These are phyloP conservation scores for Anarsia innoxiella DNA, from an alignment of 2,888 invertebrate genomes.

Conservation along the genomic window DNA sequence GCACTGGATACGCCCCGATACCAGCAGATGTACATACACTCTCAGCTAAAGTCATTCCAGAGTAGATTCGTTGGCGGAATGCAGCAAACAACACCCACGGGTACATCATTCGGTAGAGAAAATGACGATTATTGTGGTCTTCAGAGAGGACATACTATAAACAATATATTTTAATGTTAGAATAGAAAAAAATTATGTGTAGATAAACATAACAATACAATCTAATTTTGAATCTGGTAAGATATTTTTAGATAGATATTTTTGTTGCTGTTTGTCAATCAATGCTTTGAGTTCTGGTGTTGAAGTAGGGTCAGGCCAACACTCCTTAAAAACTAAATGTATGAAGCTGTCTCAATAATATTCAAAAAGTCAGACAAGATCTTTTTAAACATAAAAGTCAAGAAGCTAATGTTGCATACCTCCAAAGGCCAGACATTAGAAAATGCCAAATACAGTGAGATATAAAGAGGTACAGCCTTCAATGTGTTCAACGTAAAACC, in stretches of 20 bases:
- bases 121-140: constrained; percentile 82
- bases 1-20: constrained; percentile 91
- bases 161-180: too few species aligned
- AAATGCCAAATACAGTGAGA: constrained; percentile 78
- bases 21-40: constrained; percentile 94
- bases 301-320: too few species aligned
- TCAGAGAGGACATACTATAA: constrained; percentile 87
- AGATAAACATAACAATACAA: too few species aligned
- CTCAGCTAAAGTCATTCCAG: constrained; percentile 92
- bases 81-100: constrained; percentile 90
- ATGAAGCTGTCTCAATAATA: too few species aligned
- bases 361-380: background rate
- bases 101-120: constrained; percentile 87
- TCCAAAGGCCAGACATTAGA: constrained; percentile 83
- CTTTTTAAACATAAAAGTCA: background rate
- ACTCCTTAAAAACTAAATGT: too few species aligned
- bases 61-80: constrained; percentile 93
- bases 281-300: too few species aligned
- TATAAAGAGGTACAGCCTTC: constrained; percentile 79
- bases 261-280: too few species aligned
- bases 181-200: too few species aligned
- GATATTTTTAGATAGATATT: too few species aligned
- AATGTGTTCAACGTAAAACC: constrained; percentile 79
- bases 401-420: constrained; percentile 78
- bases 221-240: too few species aligned